Evolutionary conservation across 2,113 vertebrate genomes (phyloP).

Genomic region (Nesoenas mayeri): DNA sequence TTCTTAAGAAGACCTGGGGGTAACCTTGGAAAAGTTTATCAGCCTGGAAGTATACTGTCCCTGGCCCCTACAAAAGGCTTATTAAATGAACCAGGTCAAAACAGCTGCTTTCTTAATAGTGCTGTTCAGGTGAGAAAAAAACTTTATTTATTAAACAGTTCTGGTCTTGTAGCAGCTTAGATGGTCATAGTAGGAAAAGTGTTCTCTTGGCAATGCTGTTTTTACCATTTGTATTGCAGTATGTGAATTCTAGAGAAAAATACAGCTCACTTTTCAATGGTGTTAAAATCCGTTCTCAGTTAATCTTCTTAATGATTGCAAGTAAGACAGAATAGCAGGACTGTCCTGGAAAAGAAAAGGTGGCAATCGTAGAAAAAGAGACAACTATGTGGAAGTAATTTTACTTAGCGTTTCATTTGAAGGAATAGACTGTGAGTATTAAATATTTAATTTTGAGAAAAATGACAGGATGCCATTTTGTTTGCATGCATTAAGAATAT

Average conservation of each 20-base stretch:
- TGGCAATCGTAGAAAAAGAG: neutral
- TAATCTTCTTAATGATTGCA: neutral
- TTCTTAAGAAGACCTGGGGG: conserved; percentile 90
- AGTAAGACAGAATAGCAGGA: neutral
- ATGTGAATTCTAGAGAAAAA: neutral
- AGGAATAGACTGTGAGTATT: neutral
- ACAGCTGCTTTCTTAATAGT: conserved; percentile 99
- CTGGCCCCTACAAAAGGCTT: conserved; percentile 95
- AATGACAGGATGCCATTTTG: neutral
- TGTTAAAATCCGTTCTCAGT: neutral
- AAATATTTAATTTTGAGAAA: neutral
- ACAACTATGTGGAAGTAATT: neutral
- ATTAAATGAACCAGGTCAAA: conserved; percentile 95
- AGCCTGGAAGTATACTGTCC: conserved; percentile 93
- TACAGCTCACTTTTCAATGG: neutral
- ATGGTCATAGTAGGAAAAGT: neutral
- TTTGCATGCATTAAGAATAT: neutral
- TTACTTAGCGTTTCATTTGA: neutral
- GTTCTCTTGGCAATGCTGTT: neutral
- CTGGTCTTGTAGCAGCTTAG: neutral
- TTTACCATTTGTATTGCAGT: neutral
- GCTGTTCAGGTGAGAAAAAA: conserved; percentile 92
- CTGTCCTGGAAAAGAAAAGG: neutral
- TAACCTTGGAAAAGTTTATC: conserved; percentile 92
- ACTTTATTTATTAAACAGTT: neutral